phyloP scores from a whole-genome alignment of 2,113 vertebrate genomes.

The Coryphaenoides rupestris region DNA sequence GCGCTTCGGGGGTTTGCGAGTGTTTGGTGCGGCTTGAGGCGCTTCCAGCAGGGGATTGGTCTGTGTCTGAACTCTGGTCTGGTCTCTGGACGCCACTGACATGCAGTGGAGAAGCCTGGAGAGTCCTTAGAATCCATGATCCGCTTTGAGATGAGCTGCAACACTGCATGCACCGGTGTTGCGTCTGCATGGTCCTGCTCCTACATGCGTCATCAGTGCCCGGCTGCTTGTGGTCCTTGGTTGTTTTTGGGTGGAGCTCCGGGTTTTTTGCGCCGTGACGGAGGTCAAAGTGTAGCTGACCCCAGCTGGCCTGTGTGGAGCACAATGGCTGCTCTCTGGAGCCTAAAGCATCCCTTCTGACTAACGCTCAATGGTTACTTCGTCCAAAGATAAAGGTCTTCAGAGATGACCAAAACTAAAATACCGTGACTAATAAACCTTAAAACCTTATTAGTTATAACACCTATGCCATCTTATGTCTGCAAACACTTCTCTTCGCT shows the following conservation, averaged over 20 bases:
- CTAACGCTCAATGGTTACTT: too few species aligned
- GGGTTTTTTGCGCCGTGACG: constrained; percentile 4
- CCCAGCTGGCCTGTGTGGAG: constrained; percentile 10
- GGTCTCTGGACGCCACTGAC: too few species aligned
- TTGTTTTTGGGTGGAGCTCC: constrained; percentile 6
- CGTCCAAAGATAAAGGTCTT: too few species aligned
- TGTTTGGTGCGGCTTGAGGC: too few species aligned
- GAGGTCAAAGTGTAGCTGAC: constrained; percentile 7
- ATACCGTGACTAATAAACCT: neutral
- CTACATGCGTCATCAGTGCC: constrained; percentile 7
- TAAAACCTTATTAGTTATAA: neutral
- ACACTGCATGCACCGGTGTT: constrained; percentile 45
- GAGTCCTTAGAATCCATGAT: too few species aligned
- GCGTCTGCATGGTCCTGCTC: constrained; percentile 17
- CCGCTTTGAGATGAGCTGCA: too few species aligned
- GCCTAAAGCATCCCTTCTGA: neutral
- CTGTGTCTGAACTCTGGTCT: too few species aligned
- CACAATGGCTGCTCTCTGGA: neutral
- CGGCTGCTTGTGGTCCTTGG: constrained; percentile 49
- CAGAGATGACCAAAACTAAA: constrained; percentile 2
- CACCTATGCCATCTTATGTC: neutral
- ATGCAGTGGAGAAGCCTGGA: too few species aligned
- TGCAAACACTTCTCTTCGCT: constrained; percentile 11
- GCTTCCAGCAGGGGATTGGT: too few species aligned
- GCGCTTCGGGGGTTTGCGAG: too few species aligned